A percentile compares a stretch with the other conserved stretches of the same genome.
Evolutionary conservation across 1,140 invertebrate species (phyloP).

Genomic region (Euwallacea fornicatus): DNA sequence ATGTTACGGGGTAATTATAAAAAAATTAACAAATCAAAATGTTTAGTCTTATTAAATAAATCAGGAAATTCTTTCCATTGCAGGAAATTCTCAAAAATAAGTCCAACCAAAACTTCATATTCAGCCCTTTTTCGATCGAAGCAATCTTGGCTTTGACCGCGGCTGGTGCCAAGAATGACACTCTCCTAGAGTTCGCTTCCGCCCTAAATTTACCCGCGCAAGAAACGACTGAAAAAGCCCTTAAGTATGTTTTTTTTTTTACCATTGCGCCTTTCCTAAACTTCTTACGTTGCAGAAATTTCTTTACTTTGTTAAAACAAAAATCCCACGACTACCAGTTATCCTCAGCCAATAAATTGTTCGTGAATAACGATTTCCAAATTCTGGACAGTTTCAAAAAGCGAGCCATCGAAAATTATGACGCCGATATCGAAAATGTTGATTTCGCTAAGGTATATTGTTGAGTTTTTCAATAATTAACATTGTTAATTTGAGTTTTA

Average conservation of each 20-base stretch:
- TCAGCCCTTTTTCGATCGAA: slow-evolving; percentile 38
- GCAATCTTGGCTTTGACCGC: slow-evolving; percentile 34
- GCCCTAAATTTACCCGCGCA: slow-evolving; percentile 28
- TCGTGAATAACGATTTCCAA: slow-evolving; percentile 14
- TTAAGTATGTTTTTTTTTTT: slow-evolving; percentile 19
- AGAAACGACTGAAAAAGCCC: slow-evolving; percentile 15
- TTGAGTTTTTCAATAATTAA: not conserved
- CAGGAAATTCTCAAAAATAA: slow-evolving; percentile 27
- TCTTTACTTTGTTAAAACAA: slow-evolving; percentile 36
- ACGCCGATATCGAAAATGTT: slow-evolving; percentile 58
- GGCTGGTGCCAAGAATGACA: slow-evolving; percentile 35
- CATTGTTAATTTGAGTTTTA: not conserved
- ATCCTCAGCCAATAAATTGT: slow-evolving; percentile 39
- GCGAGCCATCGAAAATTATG: slow-evolving; percentile 55
- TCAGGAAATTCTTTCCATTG: not conserved
- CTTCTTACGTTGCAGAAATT: slow-evolving; percentile 49
- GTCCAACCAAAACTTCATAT: slow-evolving; percentile 21
- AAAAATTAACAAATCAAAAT: no score
- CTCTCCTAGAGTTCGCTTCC: slow-evolving; percentile 17
- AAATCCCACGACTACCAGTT: slow-evolving; percentile 14
- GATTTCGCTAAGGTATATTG: slow-evolving; percentile 56
- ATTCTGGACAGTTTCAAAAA: slow-evolving; percentile 33
- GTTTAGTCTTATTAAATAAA: no score
- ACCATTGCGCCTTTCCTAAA: not conserved
- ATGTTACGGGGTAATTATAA: no score